Conservation (phyloP, 2,888 invertebrate species). For the Argyresthia albistria region DNA sequence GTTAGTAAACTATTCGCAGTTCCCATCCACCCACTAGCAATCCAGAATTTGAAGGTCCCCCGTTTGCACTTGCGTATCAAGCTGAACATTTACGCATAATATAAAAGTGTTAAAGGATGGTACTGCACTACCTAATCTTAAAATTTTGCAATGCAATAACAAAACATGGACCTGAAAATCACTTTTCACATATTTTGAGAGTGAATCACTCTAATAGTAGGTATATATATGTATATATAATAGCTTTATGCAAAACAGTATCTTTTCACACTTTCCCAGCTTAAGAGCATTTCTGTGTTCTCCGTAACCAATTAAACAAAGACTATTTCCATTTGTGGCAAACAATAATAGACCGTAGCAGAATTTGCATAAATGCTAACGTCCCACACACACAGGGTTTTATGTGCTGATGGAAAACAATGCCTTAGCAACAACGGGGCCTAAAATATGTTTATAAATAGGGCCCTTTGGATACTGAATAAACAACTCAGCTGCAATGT, state of each 20-base stretch:
- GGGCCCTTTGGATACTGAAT: conserved; percentile 28
- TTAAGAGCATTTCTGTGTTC: conserved; percentile 2
- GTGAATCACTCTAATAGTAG: neutral
- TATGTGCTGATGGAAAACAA: conserved; percentile 32
- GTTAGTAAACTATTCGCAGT: no score
- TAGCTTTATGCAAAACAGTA: neutral
- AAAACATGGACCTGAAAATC: neutral
- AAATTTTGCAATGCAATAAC: neutral
- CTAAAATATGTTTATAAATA: conserved; percentile 44
- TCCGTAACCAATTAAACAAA: neutral
- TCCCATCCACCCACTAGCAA: no score
- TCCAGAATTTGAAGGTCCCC: no score
- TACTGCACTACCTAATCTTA: neutral
- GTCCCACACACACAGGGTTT: conserved; percentile 25
- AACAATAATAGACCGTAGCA: conserved; percentile 32
- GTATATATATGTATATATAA: no score
- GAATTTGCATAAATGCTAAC: conserved; percentile 38
- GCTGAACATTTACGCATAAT: no score
- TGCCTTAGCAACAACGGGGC: conserved; percentile 36
- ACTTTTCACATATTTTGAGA: neutral
- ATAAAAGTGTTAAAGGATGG: no score
- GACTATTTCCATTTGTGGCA: conserved; percentile 17
- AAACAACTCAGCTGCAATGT: neutral
- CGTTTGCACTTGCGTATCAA: no score
- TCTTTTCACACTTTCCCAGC: neutral